Conservation (phyloP, 1,140 invertebrate species). For the Trachymyrmex septentrionalis region DNA sequence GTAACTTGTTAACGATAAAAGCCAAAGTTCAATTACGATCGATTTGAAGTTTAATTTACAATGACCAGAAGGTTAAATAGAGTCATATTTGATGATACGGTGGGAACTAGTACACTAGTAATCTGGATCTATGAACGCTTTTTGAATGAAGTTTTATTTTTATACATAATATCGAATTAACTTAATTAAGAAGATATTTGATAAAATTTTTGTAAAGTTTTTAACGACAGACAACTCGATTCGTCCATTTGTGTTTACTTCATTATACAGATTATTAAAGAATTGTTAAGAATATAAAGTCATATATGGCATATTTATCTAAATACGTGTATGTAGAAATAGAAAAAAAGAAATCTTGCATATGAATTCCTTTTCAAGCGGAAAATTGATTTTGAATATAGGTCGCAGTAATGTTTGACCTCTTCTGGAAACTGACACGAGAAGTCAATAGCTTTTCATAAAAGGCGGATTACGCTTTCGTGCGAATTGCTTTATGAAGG, state of each 20-base stretch:
- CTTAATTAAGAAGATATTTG: not conserved
- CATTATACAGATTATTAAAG: not conserved
- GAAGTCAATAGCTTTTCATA: slow-evolving; percentile 70
- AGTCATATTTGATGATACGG: not conserved
- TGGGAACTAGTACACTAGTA: slow-evolving; percentile 34
- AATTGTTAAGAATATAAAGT: not conserved
- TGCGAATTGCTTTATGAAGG: slow-evolving; percentile 54
- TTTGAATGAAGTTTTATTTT: not conserved
- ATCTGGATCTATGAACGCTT: not conserved
- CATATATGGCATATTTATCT: not conserved
- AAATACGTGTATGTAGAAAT: not conserved
- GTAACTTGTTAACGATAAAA: slow-evolving; percentile 26
- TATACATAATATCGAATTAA: not conserved
- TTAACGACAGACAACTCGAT: not conserved
- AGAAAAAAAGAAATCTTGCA: not conserved
- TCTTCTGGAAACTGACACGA: slow-evolving; percentile 51
- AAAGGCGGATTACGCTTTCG: slow-evolving; percentile 59
- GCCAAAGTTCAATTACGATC: slow-evolving; percentile 58
- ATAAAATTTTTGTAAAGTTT: not conserved
- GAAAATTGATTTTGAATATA: slow-evolving; percentile 38
- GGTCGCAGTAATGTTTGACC: slow-evolving; percentile 55
- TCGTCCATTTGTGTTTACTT: not conserved
- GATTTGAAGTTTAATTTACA: slow-evolving; percentile 65
- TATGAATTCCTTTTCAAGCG: not conserved
- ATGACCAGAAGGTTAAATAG: slow-evolving; percentile 49